These are phyloP conservation scores for Sebastolobus alascanus DNA, from an alignment of 2,797 vertebrate species.

Conservation along the genomic window DNA sequence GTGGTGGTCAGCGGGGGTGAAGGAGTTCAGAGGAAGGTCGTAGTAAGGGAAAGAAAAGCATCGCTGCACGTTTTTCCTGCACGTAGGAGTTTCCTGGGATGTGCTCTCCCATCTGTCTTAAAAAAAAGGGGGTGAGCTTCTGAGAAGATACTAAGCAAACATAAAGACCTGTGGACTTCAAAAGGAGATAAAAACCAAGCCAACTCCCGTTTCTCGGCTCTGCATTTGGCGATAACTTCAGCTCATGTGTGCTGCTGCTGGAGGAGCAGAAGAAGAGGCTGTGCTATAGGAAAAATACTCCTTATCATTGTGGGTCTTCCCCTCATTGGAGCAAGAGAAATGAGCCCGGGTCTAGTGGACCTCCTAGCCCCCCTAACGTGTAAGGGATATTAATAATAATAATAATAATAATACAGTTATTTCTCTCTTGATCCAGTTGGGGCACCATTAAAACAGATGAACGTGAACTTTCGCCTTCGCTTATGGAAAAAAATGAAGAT, in stretches of 20 bases:
- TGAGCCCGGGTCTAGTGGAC: conserved; percentile 65
- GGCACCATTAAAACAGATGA: conserved; percentile 72
- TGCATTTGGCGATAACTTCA: conserved; percentile 39
- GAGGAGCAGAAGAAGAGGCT: conserved; percentile 22
- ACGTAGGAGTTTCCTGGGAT: conserved; percentile 69
- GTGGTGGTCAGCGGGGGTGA: conserved; percentile 79
- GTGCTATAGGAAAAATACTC: background rate
- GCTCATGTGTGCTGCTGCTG: conserved; percentile 18
- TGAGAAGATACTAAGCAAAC: conserved; percentile 41
- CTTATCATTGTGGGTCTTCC: conserved; percentile 15
- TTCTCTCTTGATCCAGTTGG: conserved; percentile 28
- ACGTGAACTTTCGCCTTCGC: conserved; percentile 74
- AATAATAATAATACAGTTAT: conserved; percentile 11
- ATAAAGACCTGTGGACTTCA: conserved; percentile 73
- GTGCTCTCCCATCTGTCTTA: too few relatives aligned
- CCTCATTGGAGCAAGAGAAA: conserved; percentile 49
- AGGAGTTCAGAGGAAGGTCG: conserved; percentile 83
- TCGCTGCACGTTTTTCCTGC: conserved; percentile 68
- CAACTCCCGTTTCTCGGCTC: conserved; percentile 1
- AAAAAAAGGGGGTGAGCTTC: conserved; percentile 46
- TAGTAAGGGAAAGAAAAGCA: conserved; percentile 50
- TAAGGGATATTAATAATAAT: conserved; percentile 42
- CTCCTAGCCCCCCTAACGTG: conserved; percentile 48
- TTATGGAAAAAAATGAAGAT: conserved; percentile 84
- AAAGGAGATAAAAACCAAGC: conserved; percentile 5